phyloP scores from a whole-genome alignment of 1,140 invertebrate genomes.

The Platyscapa corneri region DNA sequence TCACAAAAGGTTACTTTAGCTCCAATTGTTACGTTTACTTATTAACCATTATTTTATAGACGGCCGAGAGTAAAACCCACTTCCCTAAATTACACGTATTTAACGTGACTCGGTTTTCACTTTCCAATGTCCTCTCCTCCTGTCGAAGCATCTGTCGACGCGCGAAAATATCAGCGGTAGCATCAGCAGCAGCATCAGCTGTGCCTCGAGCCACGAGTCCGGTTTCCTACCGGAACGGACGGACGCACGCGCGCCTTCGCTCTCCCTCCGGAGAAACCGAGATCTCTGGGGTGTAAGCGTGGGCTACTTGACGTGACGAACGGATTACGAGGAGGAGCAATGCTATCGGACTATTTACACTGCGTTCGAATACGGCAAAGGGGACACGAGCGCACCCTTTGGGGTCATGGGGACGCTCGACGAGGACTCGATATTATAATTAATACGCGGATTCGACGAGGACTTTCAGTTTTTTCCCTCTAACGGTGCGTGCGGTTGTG shows the following conservation, averaged over 20 bases:
- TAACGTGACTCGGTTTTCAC: not conserved
- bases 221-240: not conserved
- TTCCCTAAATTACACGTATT: not conserved
- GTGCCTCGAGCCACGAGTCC: not conserved
- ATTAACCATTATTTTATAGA: not conserved
- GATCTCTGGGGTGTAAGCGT: not conserved
- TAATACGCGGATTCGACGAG: too few relatives aligned
- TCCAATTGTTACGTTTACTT: too few relatives aligned
- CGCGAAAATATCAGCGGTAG: constrained; percentile 67
- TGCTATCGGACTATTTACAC: constrained; percentile 27
- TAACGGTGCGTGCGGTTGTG: not conserved
- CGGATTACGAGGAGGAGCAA: constrained; percentile 36
- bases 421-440: not conserved
- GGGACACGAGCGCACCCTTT: not conserved
- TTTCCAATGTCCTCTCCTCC: too few relatives aligned
- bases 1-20: too few relatives aligned
- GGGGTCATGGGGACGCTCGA: not conserved
- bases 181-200: too few relatives aligned
- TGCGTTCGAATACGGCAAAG: not conserved
- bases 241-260: not conserved
- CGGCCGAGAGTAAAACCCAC: not conserved
- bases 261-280: not conserved
- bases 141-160: constrained; percentile 61
- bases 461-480: not conserved
- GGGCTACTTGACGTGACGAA: constrained; percentile 44